These are phyloP conservation scores for Phalanger gymnotis DNA, from an alignment of 2,797 vertebrate species.

Conservation along the genomic window DNA sequence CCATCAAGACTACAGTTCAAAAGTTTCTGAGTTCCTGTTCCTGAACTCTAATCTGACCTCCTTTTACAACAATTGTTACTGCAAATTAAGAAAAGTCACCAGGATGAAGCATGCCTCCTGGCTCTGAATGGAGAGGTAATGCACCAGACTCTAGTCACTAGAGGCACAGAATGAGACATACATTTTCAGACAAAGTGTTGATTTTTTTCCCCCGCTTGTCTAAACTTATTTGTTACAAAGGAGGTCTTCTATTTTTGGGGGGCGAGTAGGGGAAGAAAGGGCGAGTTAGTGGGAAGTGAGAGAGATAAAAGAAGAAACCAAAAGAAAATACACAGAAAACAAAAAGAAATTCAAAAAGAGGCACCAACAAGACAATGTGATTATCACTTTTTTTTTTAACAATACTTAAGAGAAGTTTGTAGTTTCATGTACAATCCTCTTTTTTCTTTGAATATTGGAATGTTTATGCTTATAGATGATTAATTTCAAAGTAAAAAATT, in stretches of 20 bases:
- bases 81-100: slow-evolving; percentile 39
- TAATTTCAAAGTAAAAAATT: background rate
- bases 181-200: background rate
- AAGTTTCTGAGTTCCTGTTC: background rate
- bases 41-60: slow-evolving; percentile 14
- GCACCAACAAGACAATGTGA: background rate
- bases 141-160: background rate
- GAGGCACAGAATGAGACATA: background rate
- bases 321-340: background rate
- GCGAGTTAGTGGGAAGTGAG: background rate
- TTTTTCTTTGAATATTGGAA: background rate
- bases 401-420: background rate
- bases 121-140: background rate
- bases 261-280: background rate
- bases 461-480: background rate
- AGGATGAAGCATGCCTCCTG: background rate
- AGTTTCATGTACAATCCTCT: background rate
- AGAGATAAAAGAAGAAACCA: background rate
- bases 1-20: background rate
- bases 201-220: background rate
- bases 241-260: background rate
- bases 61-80: slow-evolving; percentile 61
- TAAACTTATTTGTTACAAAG: background rate
- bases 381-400: background rate
- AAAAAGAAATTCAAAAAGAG: background rate